These are phyloP conservation scores for Melanophora roralis DNA, from an alignment of 2,888 invertebrate genomes.

Conservation along the genomic window DNA sequence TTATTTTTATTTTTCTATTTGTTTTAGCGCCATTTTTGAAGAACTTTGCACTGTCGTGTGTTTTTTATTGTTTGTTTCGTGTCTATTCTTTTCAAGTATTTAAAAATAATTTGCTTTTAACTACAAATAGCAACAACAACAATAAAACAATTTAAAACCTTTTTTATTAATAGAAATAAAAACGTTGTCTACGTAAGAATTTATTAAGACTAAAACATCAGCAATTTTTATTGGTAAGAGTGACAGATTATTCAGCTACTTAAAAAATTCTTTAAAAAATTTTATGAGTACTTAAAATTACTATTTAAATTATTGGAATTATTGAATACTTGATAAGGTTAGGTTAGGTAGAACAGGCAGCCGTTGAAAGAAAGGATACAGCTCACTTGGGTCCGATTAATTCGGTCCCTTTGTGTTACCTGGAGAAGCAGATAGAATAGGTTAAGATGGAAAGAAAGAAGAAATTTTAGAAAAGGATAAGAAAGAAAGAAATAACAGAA, in stretches of 20 bases:
- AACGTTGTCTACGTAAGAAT: background rate
- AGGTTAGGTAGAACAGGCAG: too few species aligned
- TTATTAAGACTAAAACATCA: background rate
- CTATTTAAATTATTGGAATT: too few species aligned
- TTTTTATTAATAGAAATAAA: background rate
- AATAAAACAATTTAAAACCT: background rate
- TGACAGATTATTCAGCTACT: background rate
- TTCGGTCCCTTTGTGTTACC: too few species aligned
- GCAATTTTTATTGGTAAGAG: background rate
- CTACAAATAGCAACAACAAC: background rate
- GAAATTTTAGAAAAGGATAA: too few species aligned
- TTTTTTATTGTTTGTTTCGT: background rate
- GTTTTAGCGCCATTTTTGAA: conserved; percentile 45
- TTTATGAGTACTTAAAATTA: too few species aligned
- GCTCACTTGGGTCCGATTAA: too few species aligned
- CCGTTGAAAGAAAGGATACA: too few species aligned
- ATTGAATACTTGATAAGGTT: too few species aligned
- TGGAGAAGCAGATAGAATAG: too few species aligned
- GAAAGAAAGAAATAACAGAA: too few species aligned
- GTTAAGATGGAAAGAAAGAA: too few species aligned
- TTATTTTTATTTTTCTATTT: background rate
- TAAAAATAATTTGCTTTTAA: background rate
- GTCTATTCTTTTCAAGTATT: background rate
- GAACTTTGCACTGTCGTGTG: conserved; percentile 33
- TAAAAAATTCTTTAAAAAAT: background rate